Evolutionary conservation across 2,888 invertebrate genomes (phyloP).

Genomic region (Pseudococcus jackbeardsleyi): DNA sequence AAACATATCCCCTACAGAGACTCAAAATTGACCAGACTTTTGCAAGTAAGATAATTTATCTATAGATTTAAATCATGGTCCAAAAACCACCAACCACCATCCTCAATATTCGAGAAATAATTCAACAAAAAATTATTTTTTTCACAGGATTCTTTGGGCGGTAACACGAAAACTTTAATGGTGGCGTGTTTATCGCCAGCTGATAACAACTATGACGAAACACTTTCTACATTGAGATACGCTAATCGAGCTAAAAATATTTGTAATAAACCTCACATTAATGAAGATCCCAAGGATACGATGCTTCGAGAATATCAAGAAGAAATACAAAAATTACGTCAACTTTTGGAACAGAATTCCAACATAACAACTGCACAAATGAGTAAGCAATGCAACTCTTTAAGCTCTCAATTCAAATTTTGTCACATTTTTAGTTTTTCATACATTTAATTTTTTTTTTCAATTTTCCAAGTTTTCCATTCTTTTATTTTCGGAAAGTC

Average conservation of each 20-base stretch:
- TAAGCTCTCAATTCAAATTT: too few species aligned
- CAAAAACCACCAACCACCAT: too few species aligned
- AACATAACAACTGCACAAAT: neutral
- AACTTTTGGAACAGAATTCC: slow-evolving; percentile 71
- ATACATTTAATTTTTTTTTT: too few species aligned
- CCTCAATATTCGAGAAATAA: neutral
- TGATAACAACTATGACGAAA: slow-evolving; percentile 86
- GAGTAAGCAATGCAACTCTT: too few species aligned
- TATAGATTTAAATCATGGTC: too few species aligned
- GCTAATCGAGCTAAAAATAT: slow-evolving; percentile 90
- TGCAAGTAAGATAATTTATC: slow-evolving; percentile 74
- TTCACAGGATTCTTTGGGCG: slow-evolving; percentile 81
- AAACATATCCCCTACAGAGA: slow-evolving; percentile 87
- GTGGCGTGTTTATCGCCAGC: slow-evolving; percentile 88
- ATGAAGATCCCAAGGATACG: slow-evolving; percentile 93
- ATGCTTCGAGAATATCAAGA: slow-evolving; percentile 86
- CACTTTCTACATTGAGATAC: slow-evolving; percentile 84
- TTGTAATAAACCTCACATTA: slow-evolving; percentile 85
- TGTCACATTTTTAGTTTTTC: too few species aligned
- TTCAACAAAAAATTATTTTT: neutral
- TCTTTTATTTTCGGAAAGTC: too few species aligned
- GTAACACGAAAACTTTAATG: slow-evolving; percentile 91
- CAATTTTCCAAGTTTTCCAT: neutral
- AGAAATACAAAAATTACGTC: slow-evolving; percentile 82
- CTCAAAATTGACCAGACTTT: slow-evolving; percentile 84